Conservation (phyloP, 2,888 invertebrate genomes). For the Epistrophella euchroma region DNA sequence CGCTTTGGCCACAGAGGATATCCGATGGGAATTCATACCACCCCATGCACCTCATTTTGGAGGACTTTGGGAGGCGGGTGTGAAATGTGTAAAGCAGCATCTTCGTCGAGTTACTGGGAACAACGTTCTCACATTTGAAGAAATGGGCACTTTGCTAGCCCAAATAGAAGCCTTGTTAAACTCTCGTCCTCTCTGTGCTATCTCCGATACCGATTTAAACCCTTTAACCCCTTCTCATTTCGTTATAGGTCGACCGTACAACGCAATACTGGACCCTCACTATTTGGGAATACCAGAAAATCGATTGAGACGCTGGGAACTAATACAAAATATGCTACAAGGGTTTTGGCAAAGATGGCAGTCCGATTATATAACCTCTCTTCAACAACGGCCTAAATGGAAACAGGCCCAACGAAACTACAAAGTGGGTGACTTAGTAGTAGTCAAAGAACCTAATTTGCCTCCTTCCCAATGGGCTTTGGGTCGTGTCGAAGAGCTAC, state of each 20-base stretch:
- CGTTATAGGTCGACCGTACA: conserved; percentile 25
- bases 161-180: conserved; percentile 67
- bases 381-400: conserved; percentile 45
- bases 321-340: conserved; percentile 52
- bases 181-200: conserved; percentile 49
- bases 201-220: conserved; percentile 52
- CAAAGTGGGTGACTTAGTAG: conserved; percentile 32
- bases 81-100: no score
- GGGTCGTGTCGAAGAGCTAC: conserved; percentile 47
- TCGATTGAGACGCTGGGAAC: not conserved
- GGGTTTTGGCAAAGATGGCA: conserved; percentile 66
- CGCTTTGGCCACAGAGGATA: no score
- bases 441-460: conserved; percentile 41
- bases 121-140: not conserved
- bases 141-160: conserved; percentile 56
- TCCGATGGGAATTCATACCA: no score
- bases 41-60: no score
- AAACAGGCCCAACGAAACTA: not conserved
- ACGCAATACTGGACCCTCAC: conserved; percentile 10
- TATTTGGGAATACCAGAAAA: not conserved
- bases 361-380: conserved; percentile 2
- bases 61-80: no score
- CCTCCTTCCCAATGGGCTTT: conserved; percentile 53
- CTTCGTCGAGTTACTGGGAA: no score
- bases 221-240: conserved; percentile 56